Percentiles rank a stretch among this genome's conserved stretches.
phyloP scores from a whole-genome alignment of 2,113 vertebrate species.

The Cochlearius cochlearius region DNA sequence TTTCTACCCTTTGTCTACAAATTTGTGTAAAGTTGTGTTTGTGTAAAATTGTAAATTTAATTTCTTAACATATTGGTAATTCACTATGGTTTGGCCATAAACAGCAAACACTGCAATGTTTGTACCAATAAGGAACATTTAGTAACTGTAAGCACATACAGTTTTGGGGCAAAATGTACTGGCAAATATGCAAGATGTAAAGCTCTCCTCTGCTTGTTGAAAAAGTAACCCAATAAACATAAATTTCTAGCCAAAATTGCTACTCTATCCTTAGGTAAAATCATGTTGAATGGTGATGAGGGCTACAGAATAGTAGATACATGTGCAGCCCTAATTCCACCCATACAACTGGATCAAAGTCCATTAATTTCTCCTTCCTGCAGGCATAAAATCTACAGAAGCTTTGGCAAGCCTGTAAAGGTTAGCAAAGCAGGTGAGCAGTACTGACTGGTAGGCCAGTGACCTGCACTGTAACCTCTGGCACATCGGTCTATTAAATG shows the following conservation, averaged over 20 bases:
- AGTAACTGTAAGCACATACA: not conserved
- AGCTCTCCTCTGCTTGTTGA: not conserved
- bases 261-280: not conserved
- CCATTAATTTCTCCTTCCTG: not conserved
- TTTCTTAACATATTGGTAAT: not conserved
- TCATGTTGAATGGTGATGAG: not conserved
- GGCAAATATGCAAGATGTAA: not conserved
- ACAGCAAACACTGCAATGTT: not conserved
- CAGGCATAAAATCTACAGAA: not conserved
- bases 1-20: not conserved
- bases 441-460: not conserved
- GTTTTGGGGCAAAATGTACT: not conserved
- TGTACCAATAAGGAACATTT: not conserved
- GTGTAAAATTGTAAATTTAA: not conserved
- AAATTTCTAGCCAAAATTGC: not conserved
- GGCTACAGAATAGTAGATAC: not conserved
- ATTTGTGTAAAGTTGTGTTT: not conserved
- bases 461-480: not conserved
- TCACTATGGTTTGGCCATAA: not conserved
- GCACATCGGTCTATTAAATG: not conserved
- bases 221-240: not conserved
- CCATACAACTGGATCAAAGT: not conserved
- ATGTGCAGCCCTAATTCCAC: not conserved
- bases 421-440: not conserved
- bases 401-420: not conserved